phyloP scores from a whole-genome alignment of 2,797 vertebrate species.

The Chaenodraco wilsoni region DNA sequence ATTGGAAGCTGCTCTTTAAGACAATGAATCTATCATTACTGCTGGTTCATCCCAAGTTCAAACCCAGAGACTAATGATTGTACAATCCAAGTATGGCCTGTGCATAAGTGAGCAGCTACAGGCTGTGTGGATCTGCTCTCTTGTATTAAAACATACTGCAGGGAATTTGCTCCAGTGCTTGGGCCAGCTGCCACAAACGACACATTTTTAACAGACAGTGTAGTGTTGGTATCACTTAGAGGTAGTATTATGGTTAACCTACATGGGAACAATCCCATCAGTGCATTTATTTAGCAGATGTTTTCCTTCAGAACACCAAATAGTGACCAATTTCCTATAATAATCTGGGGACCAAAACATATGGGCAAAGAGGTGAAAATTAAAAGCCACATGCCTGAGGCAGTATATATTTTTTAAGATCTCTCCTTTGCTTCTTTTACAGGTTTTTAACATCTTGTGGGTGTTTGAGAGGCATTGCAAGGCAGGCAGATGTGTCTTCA shows the following conservation, averaged over 20 bases:
- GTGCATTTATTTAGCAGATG: constrained; percentile 18
- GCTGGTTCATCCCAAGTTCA: constrained; percentile 36
- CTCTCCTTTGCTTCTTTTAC: neutral
- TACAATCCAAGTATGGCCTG: constrained; percentile 11
- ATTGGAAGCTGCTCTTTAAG: constrained; percentile 29
- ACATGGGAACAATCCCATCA: neutral
- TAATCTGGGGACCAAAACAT: constrained; percentile 7
- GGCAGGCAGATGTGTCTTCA: neutral
- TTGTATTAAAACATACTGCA: constrained; percentile 27
- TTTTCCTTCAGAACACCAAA: constrained; percentile 23
- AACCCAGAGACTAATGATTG: constrained; percentile 37
- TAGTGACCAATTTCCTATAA: constrained; percentile 22
- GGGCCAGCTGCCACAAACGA: constrained; percentile 33
- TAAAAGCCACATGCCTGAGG: neutral
- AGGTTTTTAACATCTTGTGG: neutral
- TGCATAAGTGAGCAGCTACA: constrained; percentile 27
- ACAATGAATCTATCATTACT: constrained; percentile 55
- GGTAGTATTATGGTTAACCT: neutral
- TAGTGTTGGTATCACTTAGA: constrained; percentile 37
- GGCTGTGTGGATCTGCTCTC: constrained; percentile 14
- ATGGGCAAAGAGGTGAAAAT: neutral
- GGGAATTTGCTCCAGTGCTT: constrained; percentile 23
- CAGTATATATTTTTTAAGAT: constrained; percentile 10
- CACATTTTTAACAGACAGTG: constrained; percentile 46
- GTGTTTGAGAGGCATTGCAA: constrained; percentile 1